Conservation (phyloP, 1,140 invertebrate genomes). For the Drosophila tani region DNA sequence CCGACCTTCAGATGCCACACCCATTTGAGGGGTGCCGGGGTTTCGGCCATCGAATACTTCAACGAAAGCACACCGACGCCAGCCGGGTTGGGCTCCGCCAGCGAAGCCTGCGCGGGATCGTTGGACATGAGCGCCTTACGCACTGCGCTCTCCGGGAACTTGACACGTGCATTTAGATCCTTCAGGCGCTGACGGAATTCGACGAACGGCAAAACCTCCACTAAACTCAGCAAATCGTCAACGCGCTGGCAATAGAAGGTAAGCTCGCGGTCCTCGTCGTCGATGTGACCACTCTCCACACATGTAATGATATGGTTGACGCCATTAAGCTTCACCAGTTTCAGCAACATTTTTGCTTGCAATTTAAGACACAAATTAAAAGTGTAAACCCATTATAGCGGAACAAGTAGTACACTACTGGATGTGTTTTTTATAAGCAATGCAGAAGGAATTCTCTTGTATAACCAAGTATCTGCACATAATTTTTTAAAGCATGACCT, state of each 20-base stretch:
- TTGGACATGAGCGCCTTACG: conserved; percentile 4
- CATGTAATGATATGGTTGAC: background rate
- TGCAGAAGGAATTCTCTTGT: too few species aligned
- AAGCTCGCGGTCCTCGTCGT: background rate
- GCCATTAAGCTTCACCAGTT: conserved; percentile 1
- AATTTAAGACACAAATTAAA: too few species aligned
- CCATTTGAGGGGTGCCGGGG: conserved; percentile 52
- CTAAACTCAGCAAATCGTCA: background rate
- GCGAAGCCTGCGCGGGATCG: conserved; percentile 1
- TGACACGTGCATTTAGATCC: conserved; percentile 54
- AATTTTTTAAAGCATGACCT: too few species aligned
- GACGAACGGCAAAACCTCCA: conserved; percentile 5
- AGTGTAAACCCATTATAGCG: too few species aligned
- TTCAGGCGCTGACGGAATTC: conserved; percentile 27
- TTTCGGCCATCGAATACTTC: conserved; percentile 53
- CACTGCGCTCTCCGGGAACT: conserved; percentile 49
- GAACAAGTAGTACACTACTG: too few species aligned
- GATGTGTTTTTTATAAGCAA: too few species aligned
- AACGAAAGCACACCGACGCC: conserved; percentile 27
- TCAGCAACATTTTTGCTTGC: conserved; percentile 32
- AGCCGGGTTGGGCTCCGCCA: background rate
- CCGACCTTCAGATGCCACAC: conserved; percentile 53
- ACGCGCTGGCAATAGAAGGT: conserved; percentile 25
- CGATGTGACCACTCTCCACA: background rate
- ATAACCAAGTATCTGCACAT: too few species aligned